These are phyloP conservation scores for Delia radicum DNA, from an alignment of 1,140 invertebrate species.

Conservation along the genomic window DNA sequence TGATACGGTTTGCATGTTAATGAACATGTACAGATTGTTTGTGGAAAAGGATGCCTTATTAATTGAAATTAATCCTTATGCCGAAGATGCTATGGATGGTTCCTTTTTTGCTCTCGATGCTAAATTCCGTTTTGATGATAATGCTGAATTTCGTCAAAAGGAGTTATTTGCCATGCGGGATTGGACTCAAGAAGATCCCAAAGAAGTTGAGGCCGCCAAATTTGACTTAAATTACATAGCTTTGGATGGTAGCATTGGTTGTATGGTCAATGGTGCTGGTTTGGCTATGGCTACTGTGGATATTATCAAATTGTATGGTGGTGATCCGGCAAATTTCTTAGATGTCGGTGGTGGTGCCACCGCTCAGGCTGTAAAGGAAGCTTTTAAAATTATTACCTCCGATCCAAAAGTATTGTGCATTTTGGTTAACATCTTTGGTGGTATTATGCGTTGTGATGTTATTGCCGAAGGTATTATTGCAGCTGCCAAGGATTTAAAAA, in stretches of 20 bases:
- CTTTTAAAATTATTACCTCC: conserved; percentile 94
- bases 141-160: conserved; percentile 92
- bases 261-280: conserved; percentile 93
- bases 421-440: conserved; percentile 78
- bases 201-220: conserved; percentile 91
- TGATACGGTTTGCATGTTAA: conserved; percentile 78
- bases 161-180: conserved; percentile 85
- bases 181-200: conserved; percentile 88
- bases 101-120: conserved; percentile 93
- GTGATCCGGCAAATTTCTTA: conserved; percentile 94
- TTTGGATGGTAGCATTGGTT: conserved; percentile 84
- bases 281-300: conserved; percentile 99
- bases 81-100: conserved; percentile 83
- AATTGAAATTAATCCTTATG: conserved; percentile 96
- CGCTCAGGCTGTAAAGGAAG: conserved; percentile 91
- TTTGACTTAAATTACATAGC: conserved; percentile 96
- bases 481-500: conserved; percentile 82
- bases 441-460: conserved; percentile 95
- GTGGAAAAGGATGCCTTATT: conserved; percentile 89
- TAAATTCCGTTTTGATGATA: conserved; percentile 94
- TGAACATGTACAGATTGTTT: conserved; percentile 88
- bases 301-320: conserved; percentile 93
- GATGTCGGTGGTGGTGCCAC: conserved; percentile 96
- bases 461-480: conserved; percentile 93
- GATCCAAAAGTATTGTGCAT: conserved; percentile 70